Evolutionary conservation across 2,888 invertebrate genomes (phyloP).

Genomic region (Abrostola triplasia): DNA sequence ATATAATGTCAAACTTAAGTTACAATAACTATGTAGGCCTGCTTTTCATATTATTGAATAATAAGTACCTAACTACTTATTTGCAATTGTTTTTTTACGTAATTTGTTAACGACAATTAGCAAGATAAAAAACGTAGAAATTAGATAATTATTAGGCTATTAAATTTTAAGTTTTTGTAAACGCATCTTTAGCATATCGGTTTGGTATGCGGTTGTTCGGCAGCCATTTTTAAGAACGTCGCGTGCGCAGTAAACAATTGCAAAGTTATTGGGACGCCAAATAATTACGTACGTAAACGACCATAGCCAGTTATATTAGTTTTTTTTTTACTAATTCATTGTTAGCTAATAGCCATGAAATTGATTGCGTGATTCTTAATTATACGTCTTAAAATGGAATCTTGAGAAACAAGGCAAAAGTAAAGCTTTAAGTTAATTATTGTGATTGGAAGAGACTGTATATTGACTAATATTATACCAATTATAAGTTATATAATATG

Average conservation of each 20-base stretch:
- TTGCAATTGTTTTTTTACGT: too few species aligned
- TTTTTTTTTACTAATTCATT: conserved; percentile 11
- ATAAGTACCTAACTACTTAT: too few species aligned
- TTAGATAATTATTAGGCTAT: background rate
- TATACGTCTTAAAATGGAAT: background rate
- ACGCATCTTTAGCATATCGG: conserved; percentile 12
- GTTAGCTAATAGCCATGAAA: background rate
- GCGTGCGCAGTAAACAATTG: conserved; percentile 33
- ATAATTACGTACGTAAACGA: conserved; percentile 30
- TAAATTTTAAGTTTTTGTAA: background rate
- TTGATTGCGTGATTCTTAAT: conserved; percentile 1
- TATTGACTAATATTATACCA: conserved; percentile 11
- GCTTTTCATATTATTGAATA: too few species aligned
- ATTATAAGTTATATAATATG: conserved; percentile 20
- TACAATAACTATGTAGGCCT: too few species aligned
- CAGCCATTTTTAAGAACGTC: conserved; percentile 27
- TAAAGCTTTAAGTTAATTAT: background rate
- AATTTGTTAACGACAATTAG: too few species aligned
- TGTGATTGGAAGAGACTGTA: conserved; percentile 7
- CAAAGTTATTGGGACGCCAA: conserved; percentile 32
- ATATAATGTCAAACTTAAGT: too few species aligned
- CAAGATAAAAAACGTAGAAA: background rate
- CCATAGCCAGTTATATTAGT: conserved; percentile 7
- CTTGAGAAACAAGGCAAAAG: background rate
- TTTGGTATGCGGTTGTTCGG: conserved; percentile 17